These are phyloP conservation scores for Rousettus madagascariensis DNA, from an alignment of 2,797 vertebrate species.

Conservation along the genomic window DNA sequence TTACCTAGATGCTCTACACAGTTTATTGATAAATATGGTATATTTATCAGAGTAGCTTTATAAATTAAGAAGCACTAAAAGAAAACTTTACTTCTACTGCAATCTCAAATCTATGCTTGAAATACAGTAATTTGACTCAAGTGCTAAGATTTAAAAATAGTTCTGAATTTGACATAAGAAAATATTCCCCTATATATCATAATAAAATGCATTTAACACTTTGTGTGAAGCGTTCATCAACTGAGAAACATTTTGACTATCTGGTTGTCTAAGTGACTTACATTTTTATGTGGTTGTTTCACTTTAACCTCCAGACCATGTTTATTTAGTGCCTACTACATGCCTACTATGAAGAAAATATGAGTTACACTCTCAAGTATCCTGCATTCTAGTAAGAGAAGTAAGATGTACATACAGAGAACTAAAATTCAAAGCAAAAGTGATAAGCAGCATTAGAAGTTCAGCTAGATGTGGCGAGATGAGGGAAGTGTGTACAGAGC, in stretches of 20 bases:
- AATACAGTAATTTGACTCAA: slow-evolving; percentile 39
- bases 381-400: neutral
- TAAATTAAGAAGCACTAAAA: slow-evolving; percentile 59
- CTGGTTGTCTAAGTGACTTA: neutral
- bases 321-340: neutral
- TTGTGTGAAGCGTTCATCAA: neutral
- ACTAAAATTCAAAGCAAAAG: neutral
- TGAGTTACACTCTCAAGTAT: neutral
- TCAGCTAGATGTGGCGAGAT: neutral
- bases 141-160: neutral
- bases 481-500: neutral
- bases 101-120: neutral
- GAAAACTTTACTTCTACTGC: slow-evolving; percentile 27
- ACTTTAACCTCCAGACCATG: neutral
- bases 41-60: slow-evolving; percentile 43
- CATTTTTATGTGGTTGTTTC: neutral
- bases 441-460: neutral
- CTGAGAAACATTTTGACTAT: neutral
- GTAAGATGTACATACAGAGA: neutral
- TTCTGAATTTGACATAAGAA: neutral
- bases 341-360: neutral
- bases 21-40: slow-evolving; percentile 46
- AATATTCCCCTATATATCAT: neutral
- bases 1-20: slow-evolving; percentile 15
- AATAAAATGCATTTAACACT: neutral